Evolutionary conservation across 1,140 invertebrate genomes (phyloP), one percentile per base, ranked within the genome.

Genomic region (Drosophila athabasca): DNA sequence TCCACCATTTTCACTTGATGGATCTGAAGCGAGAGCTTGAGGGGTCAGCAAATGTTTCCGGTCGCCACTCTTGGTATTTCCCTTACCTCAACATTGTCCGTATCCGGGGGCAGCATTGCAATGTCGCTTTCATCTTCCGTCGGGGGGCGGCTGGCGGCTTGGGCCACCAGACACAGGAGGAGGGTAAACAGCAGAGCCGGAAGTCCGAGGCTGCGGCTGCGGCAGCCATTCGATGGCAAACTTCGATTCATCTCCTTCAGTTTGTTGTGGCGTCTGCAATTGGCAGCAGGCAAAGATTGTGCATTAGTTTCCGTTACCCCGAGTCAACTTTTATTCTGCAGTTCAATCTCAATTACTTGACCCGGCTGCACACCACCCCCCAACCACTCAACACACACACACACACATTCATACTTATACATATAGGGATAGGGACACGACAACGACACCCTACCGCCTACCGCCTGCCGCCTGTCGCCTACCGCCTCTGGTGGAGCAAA

Each of bases 61-160:
- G 31, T 51, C n/a, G 11, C 45, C 1, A 4, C 11, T 39, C 1
- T 39, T 13, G 35, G 1, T 13, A 13, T 62, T 22, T 39, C 19
- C n/a, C 6, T 43, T 76, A 90, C 89, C 83, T 90, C 89, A 19
- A 90, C 73, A 73, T 90, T 90, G 66, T 90, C 89, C 15, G 65
- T 65, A 74, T 82, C 64, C 50, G 69, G 81, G 26, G 81, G 79
- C 31, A 87, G 52, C 6, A 69, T 17, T 60, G 52, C 64, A 46
- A 59, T 49, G 11, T 85, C 85, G 41, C 50, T 46, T 15, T 79
- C 81, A 54, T 73, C 74, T 3, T 88, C 79, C 2, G 35, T 39
- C 6, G 68, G 49, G 2, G 76, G 62, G 19, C 55, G 72, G 75
- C 51, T 43, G 26, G 29, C 24, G 7, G 62, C 44, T 19, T 57